Conservation (phyloP, 2,888 invertebrate genomes). For the Polydrusus pterygomalis region DNA sequence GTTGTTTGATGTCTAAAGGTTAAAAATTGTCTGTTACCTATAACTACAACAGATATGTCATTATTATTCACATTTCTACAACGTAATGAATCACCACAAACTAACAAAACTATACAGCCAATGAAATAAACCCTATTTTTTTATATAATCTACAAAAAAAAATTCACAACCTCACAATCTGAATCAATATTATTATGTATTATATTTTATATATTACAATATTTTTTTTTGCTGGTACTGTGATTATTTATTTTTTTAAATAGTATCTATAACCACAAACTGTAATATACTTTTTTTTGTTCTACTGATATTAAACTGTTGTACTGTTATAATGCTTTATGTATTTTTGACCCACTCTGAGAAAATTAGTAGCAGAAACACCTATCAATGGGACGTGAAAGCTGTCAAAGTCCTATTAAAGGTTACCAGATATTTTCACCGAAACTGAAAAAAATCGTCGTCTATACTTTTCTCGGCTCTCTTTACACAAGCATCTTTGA, state of each 20-base stretch:
- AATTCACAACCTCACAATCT: background rate
- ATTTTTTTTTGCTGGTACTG: slow-evolving; percentile 9
- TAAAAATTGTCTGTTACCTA: background rate
- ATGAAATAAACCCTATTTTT: background rate
- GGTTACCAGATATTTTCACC: background rate
- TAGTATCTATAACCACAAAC: background rate
- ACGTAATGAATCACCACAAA: background rate
- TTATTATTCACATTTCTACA: background rate
- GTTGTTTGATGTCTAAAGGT: no score
- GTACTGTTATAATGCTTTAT: slow-evolving; percentile 1
- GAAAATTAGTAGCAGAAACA: no score
- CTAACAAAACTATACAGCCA: background rate
- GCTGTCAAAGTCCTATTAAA: background rate
- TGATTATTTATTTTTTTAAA: slow-evolving; percentile 22
- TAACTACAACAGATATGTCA: background rate
- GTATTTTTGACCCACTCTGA: no score
- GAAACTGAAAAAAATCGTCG: slow-evolving; percentile 49
- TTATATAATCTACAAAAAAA: background rate
- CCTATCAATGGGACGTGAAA: no score
- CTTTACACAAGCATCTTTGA: slow-evolving; percentile 84
- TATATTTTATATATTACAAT: background rate
- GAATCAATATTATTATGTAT: no score
- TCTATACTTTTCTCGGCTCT: slow-evolving; percentile 50
- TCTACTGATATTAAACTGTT: slow-evolving; percentile 13
- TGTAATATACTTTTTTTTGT: slow-evolving; percentile 25